Evolutionary conservation across 2,888 invertebrate genomes (phyloP), one percentile per base, ranked within the genome.

Genomic region (Nomada hirtipes): DNA sequence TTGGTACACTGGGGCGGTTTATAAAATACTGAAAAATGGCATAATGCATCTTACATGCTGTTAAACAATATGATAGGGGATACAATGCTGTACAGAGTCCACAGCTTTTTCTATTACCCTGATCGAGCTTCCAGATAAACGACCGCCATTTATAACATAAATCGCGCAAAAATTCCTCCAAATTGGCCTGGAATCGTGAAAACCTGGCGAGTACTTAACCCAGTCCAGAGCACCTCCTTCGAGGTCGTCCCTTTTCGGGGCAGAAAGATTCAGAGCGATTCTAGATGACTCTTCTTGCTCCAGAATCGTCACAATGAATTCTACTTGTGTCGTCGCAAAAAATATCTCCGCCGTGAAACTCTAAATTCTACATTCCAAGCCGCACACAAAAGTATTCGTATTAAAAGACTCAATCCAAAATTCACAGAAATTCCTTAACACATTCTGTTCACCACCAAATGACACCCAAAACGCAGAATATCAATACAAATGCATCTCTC

Each of bases 281-380:
- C 20, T 20, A 29, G 69, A 59, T 15, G 69, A 69, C 59, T 47
- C 47, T 59, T 70, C 47, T 70, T 70, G 47, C 47, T 47, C 20
- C n/a, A 47, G 15, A 29, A 50, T 50, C 47, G 47, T 44, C 15
- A 2, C 2, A 59, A 59, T 29, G 47, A 70, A 70, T 70, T 29
- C 59, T 18, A 4, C 29, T 59, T 47, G 10, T 59, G 15, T 4
- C 59, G 2, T 0, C 11, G 3, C 15, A 18, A n/a, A 69, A 44
- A 44, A 69, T 57, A n/a, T 57, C 44, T 26, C 52, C 0, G 50
- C 13, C 18, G 50, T 10, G 0, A 36, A 36, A 36, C 36, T 20
- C 3, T n/a, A 15, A 59, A 23, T 57, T 42, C n/a, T 13, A n/a
- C n/a, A n/a, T 13, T n/a, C 44, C 3, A 0, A 53, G 1, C 53